Base-by-base conservation (phyloP, 2,797 vertebrate genomes). In the Crenichthys baileyi region DNA sequence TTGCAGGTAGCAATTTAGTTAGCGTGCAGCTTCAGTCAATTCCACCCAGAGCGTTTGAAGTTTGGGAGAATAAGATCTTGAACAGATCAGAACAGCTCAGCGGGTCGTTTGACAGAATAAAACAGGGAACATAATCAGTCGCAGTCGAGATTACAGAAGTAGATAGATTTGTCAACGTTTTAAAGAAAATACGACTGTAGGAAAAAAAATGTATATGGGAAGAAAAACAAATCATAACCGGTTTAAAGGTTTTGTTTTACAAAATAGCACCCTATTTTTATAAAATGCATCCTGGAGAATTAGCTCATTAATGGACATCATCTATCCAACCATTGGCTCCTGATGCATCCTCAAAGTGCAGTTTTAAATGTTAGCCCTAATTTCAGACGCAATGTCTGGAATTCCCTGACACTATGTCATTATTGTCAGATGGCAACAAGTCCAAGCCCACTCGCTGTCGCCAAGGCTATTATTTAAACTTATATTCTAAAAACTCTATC, bases 1-100 rank as follows among this genome's bases (percentile, higher is more conserved):
- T 87, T 83, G 55, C 83, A 91, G 87, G 87, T 90, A 91, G 81
- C 87, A 93, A 93, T 92, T 90, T 89, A 87, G 80, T 73, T 55
- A 78, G 80, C 70, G 60, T 55, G 60, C 36, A 73, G 71, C 83
- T 84, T 86, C 83, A 78, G 78, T 82, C 72, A 65, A 41, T 82
- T 84, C 80, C 53, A 74, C 78, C 60, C 11, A 73, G 46, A 56
- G 15, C 29, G 39, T 93, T 91, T 91, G 89, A 94, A 89, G 87
- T 84, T 63, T 2, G 4, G 50, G 82, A 78, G 82, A 53, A 88
- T 75, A 85, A 87, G 80, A 81, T 71, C 51, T 26, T 44, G 26
- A 36, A 16, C 2, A 29, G 29, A 56, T 16, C 78, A 73, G 71
- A 78, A 76, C 71, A 71, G 73, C 70, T 78, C 72, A 82, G 39